A percentile compares a stretch with the other conserved stretches of the same genome.
These are phyloP conservation scores for Sander lucioperca DNA, from an alignment of 2,113 vertebrate species.

Conservation along the genomic window DNA sequence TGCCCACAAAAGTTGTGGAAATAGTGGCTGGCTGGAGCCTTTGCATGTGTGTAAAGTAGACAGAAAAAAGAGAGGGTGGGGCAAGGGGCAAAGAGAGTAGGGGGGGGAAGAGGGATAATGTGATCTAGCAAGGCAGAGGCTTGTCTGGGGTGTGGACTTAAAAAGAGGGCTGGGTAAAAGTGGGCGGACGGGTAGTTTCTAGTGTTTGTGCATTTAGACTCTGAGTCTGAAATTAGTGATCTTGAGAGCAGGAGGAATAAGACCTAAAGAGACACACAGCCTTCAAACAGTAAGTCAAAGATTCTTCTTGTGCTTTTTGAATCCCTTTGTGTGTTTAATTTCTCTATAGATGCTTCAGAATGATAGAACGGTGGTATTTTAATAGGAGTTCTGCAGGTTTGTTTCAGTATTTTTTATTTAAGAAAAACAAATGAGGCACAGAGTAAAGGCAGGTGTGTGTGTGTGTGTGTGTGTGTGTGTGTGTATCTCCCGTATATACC, in stretches of 20 bases:
- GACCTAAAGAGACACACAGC: slow-evolving; percentile 54
- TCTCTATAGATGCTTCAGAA: not conserved
- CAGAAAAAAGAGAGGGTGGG: slow-evolving; percentile 8
- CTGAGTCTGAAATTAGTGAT: slow-evolving; percentile 64
- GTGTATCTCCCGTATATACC: not conserved
- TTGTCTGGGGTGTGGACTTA: slow-evolving; percentile 73
- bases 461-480: slow-evolving; percentile 1
- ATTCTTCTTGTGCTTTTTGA: not conserved
- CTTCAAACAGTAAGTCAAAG: slow-evolving; percentile 63
- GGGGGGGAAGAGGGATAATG: slow-evolving; percentile 40
- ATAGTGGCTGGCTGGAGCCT: not conserved
- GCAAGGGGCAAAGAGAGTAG: not conserved
- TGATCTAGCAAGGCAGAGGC: slow-evolving; percentile 45
- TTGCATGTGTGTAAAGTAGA: slow-evolving; percentile 23
- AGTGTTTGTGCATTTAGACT: slow-evolving; percentile 71
- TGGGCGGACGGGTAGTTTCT: slow-evolving; percentile 59
- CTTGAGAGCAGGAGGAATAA: slow-evolving; percentile 63
- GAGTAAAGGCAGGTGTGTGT: slow-evolving; percentile 6
- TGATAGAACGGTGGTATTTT: not conserved
- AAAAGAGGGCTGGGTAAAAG: slow-evolving; percentile 72
- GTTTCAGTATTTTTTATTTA: not conserved
- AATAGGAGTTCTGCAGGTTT: not conserved
- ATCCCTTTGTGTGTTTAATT: not conserved
- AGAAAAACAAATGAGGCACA: not conserved
- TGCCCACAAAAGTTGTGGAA: slow-evolving; percentile 42